Evolutionary conservation across 2,888 invertebrate species (phyloP).

Genomic region (Stictocephala bisonia): DNA sequence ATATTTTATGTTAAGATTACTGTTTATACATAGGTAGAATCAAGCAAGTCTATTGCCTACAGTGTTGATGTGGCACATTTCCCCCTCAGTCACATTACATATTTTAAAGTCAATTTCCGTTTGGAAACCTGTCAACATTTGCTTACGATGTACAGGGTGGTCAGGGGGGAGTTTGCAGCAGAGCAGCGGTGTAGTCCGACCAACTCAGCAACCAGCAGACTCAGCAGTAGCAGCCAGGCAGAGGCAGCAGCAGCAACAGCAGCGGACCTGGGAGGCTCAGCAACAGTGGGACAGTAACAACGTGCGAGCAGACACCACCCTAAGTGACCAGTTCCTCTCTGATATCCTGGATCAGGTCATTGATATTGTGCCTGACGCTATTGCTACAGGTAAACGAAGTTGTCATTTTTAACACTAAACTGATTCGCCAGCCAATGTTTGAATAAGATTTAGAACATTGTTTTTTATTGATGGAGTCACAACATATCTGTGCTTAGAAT

Average conservation of each 20-base stretch:
- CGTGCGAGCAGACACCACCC: conserved; percentile 54
- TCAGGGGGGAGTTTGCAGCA: conserved; percentile 56
- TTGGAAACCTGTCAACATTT: neutral
- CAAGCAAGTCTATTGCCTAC: too few species aligned
- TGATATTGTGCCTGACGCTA: conserved; percentile 78
- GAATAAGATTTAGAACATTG: too few species aligned
- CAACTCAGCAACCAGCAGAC: conserved; percentile 53
- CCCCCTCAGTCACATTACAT: too few species aligned
- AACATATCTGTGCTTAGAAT: too few species aligned
- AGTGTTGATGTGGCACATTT: too few species aligned
- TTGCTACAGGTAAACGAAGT: conserved; percentile 25
- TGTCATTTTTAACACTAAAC: too few species aligned
- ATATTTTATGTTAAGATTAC: too few species aligned
- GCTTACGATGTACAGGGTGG: conserved; percentile 54
- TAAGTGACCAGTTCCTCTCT: conserved; percentile 78
- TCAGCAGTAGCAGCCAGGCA: conserved; percentile 56
- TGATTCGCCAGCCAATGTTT: too few species aligned
- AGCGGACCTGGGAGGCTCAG: conserved; percentile 62
- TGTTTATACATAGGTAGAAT: too few species aligned
- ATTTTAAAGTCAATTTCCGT: neutral
- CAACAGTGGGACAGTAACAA: conserved; percentile 52
- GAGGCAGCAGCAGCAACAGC: conserved; percentile 52
- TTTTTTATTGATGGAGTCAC: too few species aligned
- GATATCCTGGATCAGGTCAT: conserved; percentile 88
- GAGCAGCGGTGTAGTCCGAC: conserved; percentile 3